Base-by-base conservation (phyloP, 2,888 invertebrate genomes). In the Sminthurinus aureus region DNA sequence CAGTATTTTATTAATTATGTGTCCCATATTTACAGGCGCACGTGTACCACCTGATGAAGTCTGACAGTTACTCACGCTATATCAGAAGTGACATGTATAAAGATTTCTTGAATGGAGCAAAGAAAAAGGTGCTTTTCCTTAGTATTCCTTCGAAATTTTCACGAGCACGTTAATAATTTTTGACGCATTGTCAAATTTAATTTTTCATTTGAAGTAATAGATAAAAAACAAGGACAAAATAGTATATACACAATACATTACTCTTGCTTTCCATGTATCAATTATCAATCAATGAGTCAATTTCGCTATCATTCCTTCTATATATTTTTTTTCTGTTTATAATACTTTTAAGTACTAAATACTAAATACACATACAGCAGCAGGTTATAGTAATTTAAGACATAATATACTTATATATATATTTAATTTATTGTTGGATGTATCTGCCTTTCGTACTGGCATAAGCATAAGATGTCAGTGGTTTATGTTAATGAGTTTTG, bases 21-120 rank as follows among this genome's bases (percentile, higher is more conserved):
- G n/a, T 13, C 13, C 38, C 38, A 38, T 38, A 6, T 38, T 38
- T 38, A 12, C 92, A 98, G 97, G 96, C 98, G 11, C 99, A 99
- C 91, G 98, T 99, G 67, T 99, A 98, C 91, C 98, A 98, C 90
- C 92, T 99, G 89, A 99, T 99, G 99, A 99, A 99, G 91, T 98
- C 97, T 87, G 99, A 99, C 92, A 98, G 98, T 90, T 99, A 99
- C 90, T 98, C 98, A 82, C 93, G 99, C 89, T 99, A 99, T 90
- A 92, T 99, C 81, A 94, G 99, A 87, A 99, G 98, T 0, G 99
- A 99, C 89, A 97, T 98, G 96, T 99, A 99, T 92, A 98, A 98
- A 93, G 98, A 98, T 89, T 97, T 96, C 90, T 92, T 98, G 85
- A 97, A 96, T 90, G 97, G 97, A 88, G 96, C 97, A 87, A 96